Conservation (phyloP, 2,888 invertebrate genomes). For the Ophion slaviceki region DNA sequence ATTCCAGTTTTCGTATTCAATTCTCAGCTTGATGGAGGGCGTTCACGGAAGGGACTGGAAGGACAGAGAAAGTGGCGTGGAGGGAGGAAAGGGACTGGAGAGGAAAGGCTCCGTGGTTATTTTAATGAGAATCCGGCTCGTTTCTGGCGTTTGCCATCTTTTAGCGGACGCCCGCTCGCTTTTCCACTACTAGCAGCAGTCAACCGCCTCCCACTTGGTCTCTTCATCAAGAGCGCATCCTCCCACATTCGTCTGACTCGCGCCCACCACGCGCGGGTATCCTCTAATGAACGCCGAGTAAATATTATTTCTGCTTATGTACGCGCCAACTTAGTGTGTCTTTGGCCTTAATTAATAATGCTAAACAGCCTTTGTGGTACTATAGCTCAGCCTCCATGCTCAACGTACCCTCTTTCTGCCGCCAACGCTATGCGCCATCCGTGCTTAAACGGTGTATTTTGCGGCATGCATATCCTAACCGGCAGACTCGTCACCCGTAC, state of each 20-base stretch:
- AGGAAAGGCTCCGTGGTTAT: constrained; percentile 74
- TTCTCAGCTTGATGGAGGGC: constrained; percentile 17
- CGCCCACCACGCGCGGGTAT: constrained; percentile 72
- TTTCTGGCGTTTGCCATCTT: constrained; percentile 77
- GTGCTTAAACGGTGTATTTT: constrained; percentile 14
- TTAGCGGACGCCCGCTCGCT: constrained; percentile 50
- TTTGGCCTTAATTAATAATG: constrained; percentile 83
- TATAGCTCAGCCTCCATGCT: constrained; percentile 30
- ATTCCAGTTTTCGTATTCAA: constrained; percentile 55
- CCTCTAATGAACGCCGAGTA: constrained; percentile 83
- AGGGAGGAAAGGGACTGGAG: constrained; percentile 24
- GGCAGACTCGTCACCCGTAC: no score
- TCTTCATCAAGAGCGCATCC: constrained; percentile 37
- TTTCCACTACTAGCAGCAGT: constrained; percentile 48
- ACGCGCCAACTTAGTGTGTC: constrained; percentile 82
- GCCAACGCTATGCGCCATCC: constrained; percentile 1
- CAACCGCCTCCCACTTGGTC: constrained; percentile 22
- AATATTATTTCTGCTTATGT: constrained; percentile 83
- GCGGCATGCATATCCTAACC: neutral
- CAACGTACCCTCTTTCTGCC: constrained; percentile 22
- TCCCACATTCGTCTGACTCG: constrained; percentile 53
- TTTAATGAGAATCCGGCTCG: constrained; percentile 82
- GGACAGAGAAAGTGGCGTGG: neutral
- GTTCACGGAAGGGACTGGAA: neutral
- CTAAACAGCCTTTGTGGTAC: constrained; percentile 76